These are phyloP conservation scores for Cavia porcellus DNA, from an alignment of 2,113 vertebrate genomes.

Conservation along the genomic window DNA sequence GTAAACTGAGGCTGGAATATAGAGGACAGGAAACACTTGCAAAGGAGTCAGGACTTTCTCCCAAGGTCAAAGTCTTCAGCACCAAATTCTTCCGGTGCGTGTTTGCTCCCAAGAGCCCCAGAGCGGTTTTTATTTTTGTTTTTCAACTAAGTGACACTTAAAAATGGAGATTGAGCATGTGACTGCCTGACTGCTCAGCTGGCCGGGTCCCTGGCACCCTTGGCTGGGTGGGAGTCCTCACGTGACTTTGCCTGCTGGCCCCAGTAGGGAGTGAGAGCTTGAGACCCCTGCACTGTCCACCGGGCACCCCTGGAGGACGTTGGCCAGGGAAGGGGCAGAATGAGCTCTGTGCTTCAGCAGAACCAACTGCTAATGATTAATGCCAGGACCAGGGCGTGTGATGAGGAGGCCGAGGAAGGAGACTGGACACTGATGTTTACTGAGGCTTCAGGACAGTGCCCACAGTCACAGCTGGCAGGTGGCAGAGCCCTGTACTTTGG, in stretches of 20 bases:
- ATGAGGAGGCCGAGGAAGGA: neutral
- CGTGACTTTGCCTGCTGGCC: neutral
- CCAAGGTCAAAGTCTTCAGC: neutral
- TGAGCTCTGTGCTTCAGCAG: neutral
- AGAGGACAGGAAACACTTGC: neutral
- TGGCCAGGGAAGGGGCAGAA: neutral
- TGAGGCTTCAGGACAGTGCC: neutral
- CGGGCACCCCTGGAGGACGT: neutral
- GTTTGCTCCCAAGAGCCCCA: neutral
- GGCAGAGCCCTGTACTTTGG: neutral
- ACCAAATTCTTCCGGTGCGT: neutral
- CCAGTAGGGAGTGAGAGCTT: fast-evolving
- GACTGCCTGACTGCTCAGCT: neutral
- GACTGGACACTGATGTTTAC: fast-evolving
- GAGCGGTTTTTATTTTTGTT: neutral
- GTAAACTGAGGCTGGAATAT: neutral
- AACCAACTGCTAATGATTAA: fast-evolving
- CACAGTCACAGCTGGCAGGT: neutral
- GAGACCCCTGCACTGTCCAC: neutral
- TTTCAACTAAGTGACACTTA: neutral
- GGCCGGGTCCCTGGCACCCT: neutral
- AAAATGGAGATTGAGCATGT: fast-evolving
- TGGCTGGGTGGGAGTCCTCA: fast-evolving
- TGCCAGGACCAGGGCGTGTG: fast-evolving
- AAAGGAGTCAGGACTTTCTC: neutral